These are phyloP conservation scores for Meteorus colon DNA, from an alignment of 2,888 invertebrate species.

Conservation along the genomic window DNA sequence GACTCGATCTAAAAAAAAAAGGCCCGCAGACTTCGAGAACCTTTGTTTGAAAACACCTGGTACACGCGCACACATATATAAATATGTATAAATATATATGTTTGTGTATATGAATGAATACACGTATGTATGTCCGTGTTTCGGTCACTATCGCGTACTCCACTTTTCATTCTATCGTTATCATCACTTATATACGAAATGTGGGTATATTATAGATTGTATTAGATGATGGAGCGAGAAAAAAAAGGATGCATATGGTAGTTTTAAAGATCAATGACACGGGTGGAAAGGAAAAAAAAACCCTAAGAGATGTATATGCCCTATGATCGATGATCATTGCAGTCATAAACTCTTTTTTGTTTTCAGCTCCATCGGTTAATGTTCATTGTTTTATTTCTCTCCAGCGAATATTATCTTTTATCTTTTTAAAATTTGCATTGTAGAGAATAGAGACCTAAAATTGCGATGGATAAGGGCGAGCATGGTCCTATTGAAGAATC, in stretches of 20 bases:
- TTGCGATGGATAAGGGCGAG: conserved; percentile 57
- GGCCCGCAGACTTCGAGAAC: neutral
- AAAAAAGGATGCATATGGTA: conserved; percentile 21
- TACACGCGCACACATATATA: neutral
- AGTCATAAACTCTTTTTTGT: neutral
- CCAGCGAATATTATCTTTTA: neutral
- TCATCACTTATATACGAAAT: neutral
- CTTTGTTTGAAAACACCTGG: neutral
- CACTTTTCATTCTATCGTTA: neutral
- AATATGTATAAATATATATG: neutral
- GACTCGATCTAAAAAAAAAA: neutral
- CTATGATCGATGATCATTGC: neutral
- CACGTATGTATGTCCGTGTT: neutral
- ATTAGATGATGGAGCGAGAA: neutral
- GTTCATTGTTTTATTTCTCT: neutral
- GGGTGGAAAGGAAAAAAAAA: conserved; percentile 39
- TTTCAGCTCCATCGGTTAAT: neutral
- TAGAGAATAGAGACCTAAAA: neutral
- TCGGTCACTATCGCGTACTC: neutral
- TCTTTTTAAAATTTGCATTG: neutral
- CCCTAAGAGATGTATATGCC: neutral
- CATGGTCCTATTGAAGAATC: conserved; percentile 50
- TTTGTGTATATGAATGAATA: neutral
- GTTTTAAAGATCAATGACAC: conserved; percentile 40
- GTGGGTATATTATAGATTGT: neutral